Evolutionary conservation across 2,797 vertebrate genomes (phyloP), one percentile per base, ranked within the genome.

Genomic region (Artibeus jamaicensis): DNA sequence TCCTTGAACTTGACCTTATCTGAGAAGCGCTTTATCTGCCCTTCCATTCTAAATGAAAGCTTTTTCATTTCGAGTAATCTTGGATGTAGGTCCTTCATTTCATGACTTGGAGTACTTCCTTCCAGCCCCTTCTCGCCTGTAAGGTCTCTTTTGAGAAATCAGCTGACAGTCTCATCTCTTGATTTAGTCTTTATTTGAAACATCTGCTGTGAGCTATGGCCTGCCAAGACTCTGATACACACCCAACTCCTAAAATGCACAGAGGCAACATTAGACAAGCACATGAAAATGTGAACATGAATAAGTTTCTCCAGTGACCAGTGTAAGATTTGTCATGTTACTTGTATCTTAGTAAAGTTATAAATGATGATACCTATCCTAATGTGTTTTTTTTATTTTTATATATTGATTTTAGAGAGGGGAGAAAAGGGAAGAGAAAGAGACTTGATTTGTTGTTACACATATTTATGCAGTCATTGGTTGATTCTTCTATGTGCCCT

Each of bases 161-260:
- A 42, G 7, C 39, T 42, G 7, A n/a, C n/a, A 42, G 39, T 42
- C 39, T 87, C 42, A 14, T 62, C 50, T 67, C 67, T 83, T 83
- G 29, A 67, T 70, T 53, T 42, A 46, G 85, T 86, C 68, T 93
- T 92, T 79, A 92, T 78, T 78, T 95, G 79, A 86, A 91, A 86
- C 32, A 88, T 50, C 62, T 93, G 46, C 42, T 91, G 42, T 78
- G n/a, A 91, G 73, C 16, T 59, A 50, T 62, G 57, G 91, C 53
- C 78, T 91, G 48, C 68, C 87, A 96, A 32, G 53, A 70, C 21
- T 73, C 68, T 88, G 73, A 89, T 34, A 82, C 1, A 42, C 0
- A 6, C 3, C 55, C 46, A 73, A 59, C 24, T 26, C 37, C 46
- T 77, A 77, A 86, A 94, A 85, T 46, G 15, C 26, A 81, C 59